A percentile compares a stretch with the other conserved stretches of the same genome.
Conservation (phyloP, 2,888 invertebrate species). For the Volucella inflata region DNA sequence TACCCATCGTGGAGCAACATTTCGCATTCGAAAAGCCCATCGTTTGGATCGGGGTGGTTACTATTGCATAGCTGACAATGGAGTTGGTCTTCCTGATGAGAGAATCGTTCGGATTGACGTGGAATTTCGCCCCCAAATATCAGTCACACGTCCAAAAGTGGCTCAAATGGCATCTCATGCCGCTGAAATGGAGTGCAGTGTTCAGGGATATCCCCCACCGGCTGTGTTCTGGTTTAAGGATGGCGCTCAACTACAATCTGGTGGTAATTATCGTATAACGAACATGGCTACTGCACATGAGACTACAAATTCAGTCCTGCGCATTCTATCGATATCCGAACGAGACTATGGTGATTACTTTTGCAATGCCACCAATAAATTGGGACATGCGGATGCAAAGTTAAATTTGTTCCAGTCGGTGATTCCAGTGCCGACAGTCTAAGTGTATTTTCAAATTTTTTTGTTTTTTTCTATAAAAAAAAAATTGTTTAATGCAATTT, state of each 20-base stretch:
- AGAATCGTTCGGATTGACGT: slow-evolving; percentile 82
- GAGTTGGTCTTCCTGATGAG: slow-evolving; percentile 81
- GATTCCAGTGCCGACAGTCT: slow-evolving; percentile 80
- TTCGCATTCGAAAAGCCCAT: slow-evolving; percentile 80
- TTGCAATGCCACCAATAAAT: slow-evolving; percentile 83
- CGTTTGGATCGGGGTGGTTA: slow-evolving; percentile 83
- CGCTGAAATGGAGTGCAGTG: slow-evolving; percentile 82
- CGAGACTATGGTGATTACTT: slow-evolving; percentile 82
- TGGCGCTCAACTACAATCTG: slow-evolving; percentile 80
- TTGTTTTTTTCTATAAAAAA: slow-evolving; percentile 1
- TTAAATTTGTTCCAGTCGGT: slow-evolving; percentile 82
- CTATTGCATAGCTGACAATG: slow-evolving; percentile 82
- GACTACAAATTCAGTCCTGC: slow-evolving; percentile 82
- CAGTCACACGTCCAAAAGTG: slow-evolving; percentile 81
- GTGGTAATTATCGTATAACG: slow-evolving; percentile 80
- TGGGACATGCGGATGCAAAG: slow-evolving; percentile 82
- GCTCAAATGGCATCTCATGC: slow-evolving; percentile 81
- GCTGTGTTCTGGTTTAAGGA: slow-evolving; percentile 81
- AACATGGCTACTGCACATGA: slow-evolving; percentile 82
- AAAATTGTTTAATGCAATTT: slow-evolving; percentile 12
- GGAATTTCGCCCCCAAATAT: slow-evolving; percentile 83
- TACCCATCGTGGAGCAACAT: slow-evolving; percentile 78
- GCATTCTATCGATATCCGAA: slow-evolving; percentile 80
- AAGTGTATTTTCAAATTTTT: slow-evolving; percentile 24
- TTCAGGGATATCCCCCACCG: slow-evolving; percentile 83